Conservation (phyloP, 2,113 vertebrate genomes). For the Cyanoliseus patagonus region DNA sequence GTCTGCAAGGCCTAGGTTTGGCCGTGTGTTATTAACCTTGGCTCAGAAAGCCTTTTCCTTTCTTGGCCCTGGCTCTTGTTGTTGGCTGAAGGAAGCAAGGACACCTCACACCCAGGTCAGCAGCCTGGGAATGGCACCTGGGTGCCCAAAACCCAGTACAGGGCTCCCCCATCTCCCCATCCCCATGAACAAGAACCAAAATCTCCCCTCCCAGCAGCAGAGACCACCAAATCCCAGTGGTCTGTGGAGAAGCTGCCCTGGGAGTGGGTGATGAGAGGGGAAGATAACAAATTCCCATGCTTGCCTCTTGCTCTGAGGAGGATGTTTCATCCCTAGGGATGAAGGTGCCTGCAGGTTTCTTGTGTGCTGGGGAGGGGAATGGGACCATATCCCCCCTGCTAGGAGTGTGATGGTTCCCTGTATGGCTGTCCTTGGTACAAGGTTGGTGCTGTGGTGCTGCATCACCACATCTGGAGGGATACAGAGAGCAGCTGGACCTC, state of each 20-base stretch:
- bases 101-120: neutral
- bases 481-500: neutral
- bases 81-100: rapidly evolving
- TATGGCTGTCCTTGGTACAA: neutral
- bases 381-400: neutral
- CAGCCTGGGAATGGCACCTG: neutral
- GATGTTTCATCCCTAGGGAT: neutral
- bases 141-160: neutral
- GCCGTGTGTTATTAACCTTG: rapidly evolving
- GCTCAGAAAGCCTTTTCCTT: neutral
- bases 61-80: neutral
- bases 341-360: neutral
- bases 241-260: neutral
- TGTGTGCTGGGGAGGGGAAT: rapidly evolving
- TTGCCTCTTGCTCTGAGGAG: neutral
- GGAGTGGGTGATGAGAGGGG: neutral
- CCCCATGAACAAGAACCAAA: neutral
- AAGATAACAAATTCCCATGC: neutral
- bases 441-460: neutral
- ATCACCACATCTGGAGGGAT: neutral
- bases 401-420: neutral
- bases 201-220: neutral
- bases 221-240: neutral
- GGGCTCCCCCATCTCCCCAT: neutral
- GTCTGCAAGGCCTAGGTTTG: neutral